Evolutionary conservation across 2,797 vertebrate genomes (phyloP), one percentile per base, ranked within the genome.

Genomic region (Podarcis lilfordi): DNA sequence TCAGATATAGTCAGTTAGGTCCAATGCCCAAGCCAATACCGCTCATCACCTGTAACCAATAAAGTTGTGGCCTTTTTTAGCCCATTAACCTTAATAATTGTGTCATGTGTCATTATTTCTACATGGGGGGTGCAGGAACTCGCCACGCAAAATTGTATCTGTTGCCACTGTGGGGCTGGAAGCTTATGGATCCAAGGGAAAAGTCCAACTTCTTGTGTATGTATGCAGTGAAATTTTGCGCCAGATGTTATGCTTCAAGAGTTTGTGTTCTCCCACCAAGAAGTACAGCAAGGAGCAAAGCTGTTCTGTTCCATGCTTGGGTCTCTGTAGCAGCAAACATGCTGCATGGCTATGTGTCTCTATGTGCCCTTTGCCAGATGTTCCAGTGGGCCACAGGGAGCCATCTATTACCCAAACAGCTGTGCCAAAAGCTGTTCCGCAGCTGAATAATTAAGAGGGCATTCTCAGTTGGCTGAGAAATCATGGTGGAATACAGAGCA

Each of bases 401-500:
- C n/a, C 61, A 32, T 45, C 59, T 66, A 66, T 66, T 77, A 85
- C 10, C 6, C 59, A 85, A 85, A 78, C 75, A 77, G 61, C 75
- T 77, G 37, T 76, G 61, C 8, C 61, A 66, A 85, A 85, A 45
- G 55, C 37, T 85, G 74, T 85, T 84, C 75, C 61, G 35, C 25
- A 77, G 59, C 19, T 77, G 29, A 27, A 85, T 85, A 77, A 85
- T 85, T 77, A 77, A 85, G 72, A 77, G 55, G 59, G 8, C 25
- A 66, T 66, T 77, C 61, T 66, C 74, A 27, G 37, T n/a, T n/a
- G 9, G 27, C 27, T 43, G 37, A 77, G 37, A 74, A 10, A 64
- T 2, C 25, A 23, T 66, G 35, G 37, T 76, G 59, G 55, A 85
- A 85, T 23, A 29, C 55, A 77, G 15, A 23, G 9, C 27, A 66